Percentiles rank a stretch among this genome's conserved stretches.
phyloP scores from a whole-genome alignment of 2,888 invertebrate species.

The Lasioglossum villosulum region DNA sequence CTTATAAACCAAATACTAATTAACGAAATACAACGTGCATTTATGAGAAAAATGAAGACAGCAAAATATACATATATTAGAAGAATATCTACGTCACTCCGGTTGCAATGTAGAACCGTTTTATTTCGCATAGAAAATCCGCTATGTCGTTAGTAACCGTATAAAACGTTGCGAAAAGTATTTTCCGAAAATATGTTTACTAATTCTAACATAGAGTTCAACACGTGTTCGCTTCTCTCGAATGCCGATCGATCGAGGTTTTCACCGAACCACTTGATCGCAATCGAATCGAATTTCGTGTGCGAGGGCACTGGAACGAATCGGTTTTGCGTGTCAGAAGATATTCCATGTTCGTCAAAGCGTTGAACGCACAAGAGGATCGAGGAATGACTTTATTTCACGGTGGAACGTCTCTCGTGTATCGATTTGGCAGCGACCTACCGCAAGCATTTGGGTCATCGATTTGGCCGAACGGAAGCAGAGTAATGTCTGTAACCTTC shows the following conservation, averaged over 20 bases:
- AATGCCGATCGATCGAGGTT: background rate
- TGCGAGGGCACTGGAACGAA: background rate
- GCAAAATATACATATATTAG: no score
- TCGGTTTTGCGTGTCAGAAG: background rate
- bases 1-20: no score
- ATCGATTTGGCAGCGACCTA: constrained; percentile 64
- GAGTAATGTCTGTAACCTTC: constrained; percentile 46
- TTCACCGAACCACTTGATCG: background rate
- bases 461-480: constrained; percentile 49
- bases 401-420: constrained; percentile 49
- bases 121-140: background rate
- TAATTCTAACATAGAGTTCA: background rate
- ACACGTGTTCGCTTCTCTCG: background rate
- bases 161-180: background rate
- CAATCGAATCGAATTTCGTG: background rate
- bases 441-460: constrained; percentile 67
- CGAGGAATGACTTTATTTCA: constrained; percentile 43
- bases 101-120: background rate
- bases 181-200: background rate
- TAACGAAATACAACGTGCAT: no score
- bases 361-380: background rate
- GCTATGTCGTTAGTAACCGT: background rate
- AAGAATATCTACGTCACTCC: no score
- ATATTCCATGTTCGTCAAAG: constrained; percentile 5
- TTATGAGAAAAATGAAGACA: no score